Conservation (phyloP, 2,888 invertebrate genomes). For the Polydrusus cervinus region DNA sequence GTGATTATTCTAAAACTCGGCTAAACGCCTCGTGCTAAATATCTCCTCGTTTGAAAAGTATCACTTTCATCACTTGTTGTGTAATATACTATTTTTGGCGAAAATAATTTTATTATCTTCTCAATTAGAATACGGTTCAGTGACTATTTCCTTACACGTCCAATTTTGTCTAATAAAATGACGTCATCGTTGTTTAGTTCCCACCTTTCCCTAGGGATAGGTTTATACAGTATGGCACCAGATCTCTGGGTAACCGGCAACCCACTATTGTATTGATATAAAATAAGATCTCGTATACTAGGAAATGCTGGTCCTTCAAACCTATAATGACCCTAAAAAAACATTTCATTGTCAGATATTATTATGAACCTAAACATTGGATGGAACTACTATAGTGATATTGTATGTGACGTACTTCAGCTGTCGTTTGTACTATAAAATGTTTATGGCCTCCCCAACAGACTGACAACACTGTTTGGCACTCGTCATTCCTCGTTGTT, state of each 20-base stretch:
- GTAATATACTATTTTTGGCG: neutral
- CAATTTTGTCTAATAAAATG: slow-evolving; percentile 92
- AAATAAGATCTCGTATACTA: slow-evolving; percentile 92
- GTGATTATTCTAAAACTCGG: too few relatives aligned
- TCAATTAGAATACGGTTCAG: too few relatives aligned
- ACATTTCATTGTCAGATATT: too few relatives aligned
- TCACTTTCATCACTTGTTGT: too few relatives aligned
- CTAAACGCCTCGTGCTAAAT: too few relatives aligned
- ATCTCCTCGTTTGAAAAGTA: too few relatives aligned
- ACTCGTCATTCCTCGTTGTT: slow-evolving; percentile 92
- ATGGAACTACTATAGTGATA: too few relatives aligned
- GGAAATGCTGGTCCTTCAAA: slow-evolving; percentile 96
- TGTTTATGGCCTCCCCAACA: slow-evolving; percentile 98
- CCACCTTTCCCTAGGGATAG: slow-evolving; percentile 93
- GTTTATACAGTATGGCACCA: slow-evolving; percentile 89
- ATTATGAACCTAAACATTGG: too few relatives aligned
- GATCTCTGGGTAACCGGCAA: slow-evolving; percentile 94
- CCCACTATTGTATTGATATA: slow-evolving; percentile 90
- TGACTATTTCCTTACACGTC: slow-evolving; percentile 83
- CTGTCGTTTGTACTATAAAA: slow-evolving; percentile 96
- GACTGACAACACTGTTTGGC: slow-evolving; percentile 94
- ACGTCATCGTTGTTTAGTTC: slow-evolving; percentile 97
- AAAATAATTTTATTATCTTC: neutral
- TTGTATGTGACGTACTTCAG: slow-evolving; percentile 88
- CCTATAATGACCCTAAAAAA: slow-evolving; percentile 86